These are phyloP conservation scores for Halisarca cf. caerulea DNA, from an alignment of 37 sponge, comb jelly and placozoan species.

Conservation along the genomic window DNA sequence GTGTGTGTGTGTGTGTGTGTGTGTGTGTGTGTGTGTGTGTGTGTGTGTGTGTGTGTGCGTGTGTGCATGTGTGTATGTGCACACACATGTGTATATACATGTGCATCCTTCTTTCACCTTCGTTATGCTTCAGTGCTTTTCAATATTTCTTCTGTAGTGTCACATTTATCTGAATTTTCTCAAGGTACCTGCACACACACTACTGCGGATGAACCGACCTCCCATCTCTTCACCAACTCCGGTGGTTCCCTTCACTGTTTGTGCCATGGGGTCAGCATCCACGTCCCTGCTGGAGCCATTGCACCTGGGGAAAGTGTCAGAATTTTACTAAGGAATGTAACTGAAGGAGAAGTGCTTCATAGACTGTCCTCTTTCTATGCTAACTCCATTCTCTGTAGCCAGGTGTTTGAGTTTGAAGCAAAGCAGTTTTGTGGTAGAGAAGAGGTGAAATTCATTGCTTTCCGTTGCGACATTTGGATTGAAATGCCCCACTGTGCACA, in stretches of 20 bases:
- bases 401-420: constrained; percentile 22
- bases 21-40: too few relatives aligned
- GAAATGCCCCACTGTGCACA: constrained; percentile 18
- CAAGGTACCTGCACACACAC: too few relatives aligned
- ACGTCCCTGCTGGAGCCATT: constrained; percentile 26
- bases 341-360: not conserved
- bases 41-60: too few relatives aligned
- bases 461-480: constrained; percentile 1
- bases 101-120: too few relatives aligned
- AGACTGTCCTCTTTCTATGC: too few relatives aligned
- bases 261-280: not conserved
- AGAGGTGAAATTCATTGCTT: not conserved
- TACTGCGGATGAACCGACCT: not conserved
- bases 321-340: not conserved
- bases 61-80: too few relatives aligned
- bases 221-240: not conserved
- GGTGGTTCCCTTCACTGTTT: constrained; percentile 19
- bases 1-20: too few relatives aligned
- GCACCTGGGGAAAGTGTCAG: not conserved
- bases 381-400: not conserved
- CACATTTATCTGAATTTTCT: too few relatives aligned
- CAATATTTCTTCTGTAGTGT: too few relatives aligned
- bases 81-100: too few relatives aligned
- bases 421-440: not conserved
- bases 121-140: too few relatives aligned